Conservation (phyloP, 2,888 invertebrate species). For the Agrilus mali region DNA sequence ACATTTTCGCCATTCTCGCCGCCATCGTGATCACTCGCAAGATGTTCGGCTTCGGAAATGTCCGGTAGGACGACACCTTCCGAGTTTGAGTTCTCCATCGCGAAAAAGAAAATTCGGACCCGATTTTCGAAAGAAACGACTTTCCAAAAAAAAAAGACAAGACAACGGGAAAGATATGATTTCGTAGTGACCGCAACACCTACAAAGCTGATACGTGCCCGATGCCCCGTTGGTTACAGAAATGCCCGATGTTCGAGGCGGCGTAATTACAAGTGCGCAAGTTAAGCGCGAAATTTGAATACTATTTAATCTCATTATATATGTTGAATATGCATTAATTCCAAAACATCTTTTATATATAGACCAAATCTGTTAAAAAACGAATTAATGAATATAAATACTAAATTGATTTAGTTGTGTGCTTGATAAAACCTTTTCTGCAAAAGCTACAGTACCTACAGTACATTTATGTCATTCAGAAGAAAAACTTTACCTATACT, state of each 20-base stretch:
- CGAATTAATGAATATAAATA: no score
- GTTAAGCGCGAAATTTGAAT: slow-evolving; percentile 25
- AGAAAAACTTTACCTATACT: no score
- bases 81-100: slow-evolving; percentile 40
- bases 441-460: no score
- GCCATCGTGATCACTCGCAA: slow-evolving; percentile 48
- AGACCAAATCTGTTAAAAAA: no score
- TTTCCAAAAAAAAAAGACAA: slow-evolving; percentile 1
- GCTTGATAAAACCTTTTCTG: no score
- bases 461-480: no score
- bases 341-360: no score
- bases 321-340: no score
- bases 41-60: slow-evolving; percentile 57
- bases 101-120: slow-evolving; percentile 19
- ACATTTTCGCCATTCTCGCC: slow-evolving; percentile 39
- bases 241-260: slow-evolving; percentile 28
- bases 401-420: no score
- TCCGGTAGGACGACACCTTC: slow-evolving; percentile 58
- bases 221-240: slow-evolving; percentile 25
- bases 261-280: slow-evolving; percentile 22
- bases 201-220: slow-evolving; percentile 21
- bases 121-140: slow-evolving; percentile 7
- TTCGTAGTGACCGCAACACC: slow-evolving; percentile 19
- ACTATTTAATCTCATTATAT: neutral
- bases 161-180: slow-evolving; percentile 4